phyloP scores from a whole-genome alignment of 2,797 vertebrate species.

The Danio tinwini region DNA sequence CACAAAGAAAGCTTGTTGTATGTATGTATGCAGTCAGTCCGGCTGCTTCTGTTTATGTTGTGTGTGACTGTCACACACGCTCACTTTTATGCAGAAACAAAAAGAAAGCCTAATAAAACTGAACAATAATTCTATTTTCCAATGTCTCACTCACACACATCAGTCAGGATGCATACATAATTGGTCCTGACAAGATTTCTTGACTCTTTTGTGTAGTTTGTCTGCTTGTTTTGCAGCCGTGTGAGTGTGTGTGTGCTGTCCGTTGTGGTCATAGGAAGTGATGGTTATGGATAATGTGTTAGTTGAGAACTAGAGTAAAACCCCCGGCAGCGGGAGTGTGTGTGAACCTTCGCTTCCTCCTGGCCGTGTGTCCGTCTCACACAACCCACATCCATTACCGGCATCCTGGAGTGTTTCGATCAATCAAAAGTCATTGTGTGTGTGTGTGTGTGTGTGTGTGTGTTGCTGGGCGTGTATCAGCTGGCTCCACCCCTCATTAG shows the following conservation, averaged over 20 bases:
- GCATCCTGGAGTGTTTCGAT: constrained; percentile 52
- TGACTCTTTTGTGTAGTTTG: constrained; percentile 16
- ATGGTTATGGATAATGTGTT: constrained; percentile 42
- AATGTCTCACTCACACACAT: constrained; percentile 1
- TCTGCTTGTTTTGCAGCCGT: constrained; percentile 7
- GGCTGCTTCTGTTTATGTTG: constrained; percentile 60
- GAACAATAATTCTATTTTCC: neutral
- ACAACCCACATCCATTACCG: constrained; percentile 45
- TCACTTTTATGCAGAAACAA: neutral
- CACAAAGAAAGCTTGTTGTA: constrained; percentile 79
- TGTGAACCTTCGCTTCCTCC: constrained; percentile 18
- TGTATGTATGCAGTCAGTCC: constrained; percentile 72
- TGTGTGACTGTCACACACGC: constrained; percentile 60
- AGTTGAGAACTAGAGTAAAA: constrained; percentile 47
- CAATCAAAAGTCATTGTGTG: constrained; percentile 44
- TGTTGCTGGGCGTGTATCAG: constrained; percentile 57
- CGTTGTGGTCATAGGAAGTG: constrained; percentile 38
- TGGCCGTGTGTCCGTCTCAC: constrained; percentile 26
- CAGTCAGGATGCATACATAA: constrained; percentile 40
- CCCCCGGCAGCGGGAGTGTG: constrained; percentile 9
- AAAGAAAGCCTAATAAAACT: constrained; percentile 46
- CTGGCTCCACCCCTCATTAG: constrained; percentile 67
- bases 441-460: neutral
- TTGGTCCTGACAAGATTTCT: constrained; percentile 26
- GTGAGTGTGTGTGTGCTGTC: neutral